Evolutionary conservation across 2,797 vertebrate genomes (phyloP), one percentile per base, ranked within the genome.

Genomic region (Gadopsis bispinosus): DNA sequence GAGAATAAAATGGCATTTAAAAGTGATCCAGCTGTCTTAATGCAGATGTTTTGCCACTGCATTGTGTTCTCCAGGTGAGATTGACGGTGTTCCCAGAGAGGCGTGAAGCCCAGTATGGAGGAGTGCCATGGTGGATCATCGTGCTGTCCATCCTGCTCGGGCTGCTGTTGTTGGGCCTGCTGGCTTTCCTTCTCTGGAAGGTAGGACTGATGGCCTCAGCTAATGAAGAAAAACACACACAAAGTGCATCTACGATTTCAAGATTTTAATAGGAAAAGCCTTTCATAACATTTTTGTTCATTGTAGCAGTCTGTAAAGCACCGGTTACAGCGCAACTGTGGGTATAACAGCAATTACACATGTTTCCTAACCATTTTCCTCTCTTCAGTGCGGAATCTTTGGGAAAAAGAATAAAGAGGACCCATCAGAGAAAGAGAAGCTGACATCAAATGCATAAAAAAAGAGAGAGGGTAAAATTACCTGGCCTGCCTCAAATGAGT

Each of bases 341-440:
- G 78, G 65, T 61, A 7, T 60, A 8, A 75, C 64, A 41, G 68
- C 5, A 2, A 75, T 82, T 74, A 69, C 76, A 80, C 80, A 81
- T 50, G 20, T 94, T 91, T 94, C 94, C 91, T 93, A 96, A 96
- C 92, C 68, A 92, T 96, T 94, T 97, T 91, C 96, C 96, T 98
- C 95, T 96, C 97, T 97, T 93, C 97, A 99, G 98, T 99, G 97
- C 94, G 97, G 98, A 92, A 96, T 99, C 96, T 99, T 99, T 97
- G 96, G 95, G 94, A 97, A 97, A 97, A 96, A 94, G 95, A 95
- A 96, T 95, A 97, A 98, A 97, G 95, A 95, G 92, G 95, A 98
- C 91, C 93, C 96, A 0, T 96, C 97, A 96, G 97, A 99, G 95
- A 99, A 99, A 98, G 97, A 98, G 95, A 97, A 93, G 94, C 97